Conservation (phyloP, 2,888 invertebrate species). For the Hipparchia sbordonii region DNA sequence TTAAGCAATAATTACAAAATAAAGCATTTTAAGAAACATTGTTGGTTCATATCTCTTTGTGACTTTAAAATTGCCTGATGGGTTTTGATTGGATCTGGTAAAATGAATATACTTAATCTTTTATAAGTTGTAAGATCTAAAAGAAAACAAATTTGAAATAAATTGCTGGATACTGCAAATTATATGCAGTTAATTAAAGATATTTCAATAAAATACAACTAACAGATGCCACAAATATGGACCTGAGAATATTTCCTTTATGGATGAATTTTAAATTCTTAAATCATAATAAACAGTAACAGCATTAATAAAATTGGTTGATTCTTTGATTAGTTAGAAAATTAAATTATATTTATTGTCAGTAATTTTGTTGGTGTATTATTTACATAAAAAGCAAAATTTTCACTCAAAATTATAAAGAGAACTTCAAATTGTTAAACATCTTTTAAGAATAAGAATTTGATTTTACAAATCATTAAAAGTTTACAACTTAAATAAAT, state of each 20-base stretch:
- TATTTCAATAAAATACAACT: neutral
- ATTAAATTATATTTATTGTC: constrained; percentile 32
- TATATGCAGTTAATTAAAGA: neutral
- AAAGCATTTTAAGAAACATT: neutral
- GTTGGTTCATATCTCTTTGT: neutral
- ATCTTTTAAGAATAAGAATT: constrained; percentile 22
- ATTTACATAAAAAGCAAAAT: constrained; percentile 23
- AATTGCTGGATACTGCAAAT: neutral
- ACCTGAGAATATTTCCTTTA: neutral
- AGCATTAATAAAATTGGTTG: constrained; percentile 29
- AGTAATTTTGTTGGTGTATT: constrained; percentile 36
- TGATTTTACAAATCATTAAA: constrained; percentile 26
- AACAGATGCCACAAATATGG: neutral
- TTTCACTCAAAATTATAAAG: constrained; percentile 14
- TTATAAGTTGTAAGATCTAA: neutral
- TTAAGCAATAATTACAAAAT: neutral
- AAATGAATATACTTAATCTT: neutral
- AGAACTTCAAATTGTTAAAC: constrained; percentile 7
- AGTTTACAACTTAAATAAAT: neutral
- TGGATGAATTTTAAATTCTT: neutral
- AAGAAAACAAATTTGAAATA: neutral
- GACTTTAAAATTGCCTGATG: neutral
- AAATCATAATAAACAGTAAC: constrained; percentile 3
- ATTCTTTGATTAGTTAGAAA: constrained; percentile 34
- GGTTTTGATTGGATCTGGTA: neutral